Base-by-base conservation (phyloP, 2,113 vertebrate species). In the Thalassoma bifasciatum region DNA sequence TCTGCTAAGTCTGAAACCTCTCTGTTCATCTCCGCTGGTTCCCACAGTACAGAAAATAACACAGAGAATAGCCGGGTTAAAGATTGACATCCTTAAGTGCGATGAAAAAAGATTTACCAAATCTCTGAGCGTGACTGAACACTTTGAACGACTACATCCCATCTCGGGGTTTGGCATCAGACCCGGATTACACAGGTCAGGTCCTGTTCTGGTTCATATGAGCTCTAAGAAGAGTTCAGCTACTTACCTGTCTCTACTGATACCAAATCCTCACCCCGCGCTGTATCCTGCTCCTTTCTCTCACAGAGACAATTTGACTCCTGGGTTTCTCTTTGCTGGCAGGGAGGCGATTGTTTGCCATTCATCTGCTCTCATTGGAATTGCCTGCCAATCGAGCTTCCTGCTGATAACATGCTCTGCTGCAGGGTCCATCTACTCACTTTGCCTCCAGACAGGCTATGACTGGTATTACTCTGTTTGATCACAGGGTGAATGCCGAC, bases 351-450 rank as follows among this genome's bases (percentile, higher is more conserved):
- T 36, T 67, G 51, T 72, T 78, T 47, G 30, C 67, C 71, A 65
- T 83, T 83, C 68, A 81, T 77, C 52, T 56, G 22, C 52, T 75
- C 65, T 71, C 57, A 19, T 37, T 58, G 66, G 21, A 66, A 38
- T 5, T 17, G 40, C 36, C 54, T 34, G 79, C 63, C 38, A 47
- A 44, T 61, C 17, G n/a, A 77, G 52, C 16, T 30, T 16, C 22
- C n/a, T 3, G 5, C 70, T 54, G 49, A 65, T 59, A 47, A 44
- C 71, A 71, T 62, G 66, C 68, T 72, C 1, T 47, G 49, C 37
- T 68, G 38, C 50, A 16, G 8, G 34, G 16, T 49, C 66, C 9
- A 61, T 79, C 56, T 19, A n/a, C 26, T 79, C 51, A 47, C 56
- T 64, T 69, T 69, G 36, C 66, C 81, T 58, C 36, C 59, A 70